phyloP scores from a whole-genome alignment of 2,888 invertebrate species.

The Drosophila eohydei region DNA sequence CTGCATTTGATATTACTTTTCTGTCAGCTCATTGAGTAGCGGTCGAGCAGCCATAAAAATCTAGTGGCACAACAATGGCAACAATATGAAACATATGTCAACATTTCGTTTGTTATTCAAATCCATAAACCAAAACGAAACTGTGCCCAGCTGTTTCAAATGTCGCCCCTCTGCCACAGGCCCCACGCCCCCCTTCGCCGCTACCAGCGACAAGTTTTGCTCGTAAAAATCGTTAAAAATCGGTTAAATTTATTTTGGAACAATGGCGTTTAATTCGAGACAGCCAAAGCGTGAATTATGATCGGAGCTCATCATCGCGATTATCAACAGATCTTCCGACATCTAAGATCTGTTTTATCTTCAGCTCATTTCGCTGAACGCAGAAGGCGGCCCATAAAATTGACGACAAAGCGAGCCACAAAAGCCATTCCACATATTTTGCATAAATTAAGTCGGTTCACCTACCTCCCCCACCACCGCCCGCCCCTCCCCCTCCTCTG shows the following conservation, averaged over 20 bases:
- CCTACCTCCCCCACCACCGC: too few relatives aligned
- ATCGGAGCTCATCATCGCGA: slow-evolving; percentile 62
- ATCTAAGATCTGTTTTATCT: slow-evolving; percentile 29
- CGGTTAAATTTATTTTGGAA: slow-evolving; percentile 46
- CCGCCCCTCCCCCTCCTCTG: background rate
- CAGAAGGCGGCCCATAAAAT: slow-evolving; percentile 43
- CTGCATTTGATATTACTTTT: background rate
- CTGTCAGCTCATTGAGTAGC: background rate
- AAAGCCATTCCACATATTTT: slow-evolving; percentile 62
- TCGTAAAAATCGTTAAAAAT: slow-evolving; percentile 64
- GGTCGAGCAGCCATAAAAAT: slow-evolving; percentile 25
- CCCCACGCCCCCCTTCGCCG: background rate
- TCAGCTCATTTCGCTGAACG: background rate
- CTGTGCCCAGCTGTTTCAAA: slow-evolving; percentile 52
- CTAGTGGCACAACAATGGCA: slow-evolving; percentile 58
- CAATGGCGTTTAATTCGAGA: slow-evolving; percentile 74
- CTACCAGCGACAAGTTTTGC: slow-evolving; percentile 30
- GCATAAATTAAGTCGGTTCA: slow-evolving; percentile 62
- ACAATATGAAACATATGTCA: slow-evolving; percentile 82
- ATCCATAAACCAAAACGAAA: slow-evolving; percentile 70
- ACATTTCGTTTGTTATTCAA: slow-evolving; percentile 83
- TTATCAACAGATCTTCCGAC: slow-evolving; percentile 38
- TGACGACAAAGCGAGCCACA: slow-evolving; percentile 43
- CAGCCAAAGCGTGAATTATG: slow-evolving; percentile 69
- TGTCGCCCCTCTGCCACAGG: slow-evolving; percentile 1